Conservation (phyloP, 2,888 invertebrate species). For the Scaptomyza parva region DNA sequence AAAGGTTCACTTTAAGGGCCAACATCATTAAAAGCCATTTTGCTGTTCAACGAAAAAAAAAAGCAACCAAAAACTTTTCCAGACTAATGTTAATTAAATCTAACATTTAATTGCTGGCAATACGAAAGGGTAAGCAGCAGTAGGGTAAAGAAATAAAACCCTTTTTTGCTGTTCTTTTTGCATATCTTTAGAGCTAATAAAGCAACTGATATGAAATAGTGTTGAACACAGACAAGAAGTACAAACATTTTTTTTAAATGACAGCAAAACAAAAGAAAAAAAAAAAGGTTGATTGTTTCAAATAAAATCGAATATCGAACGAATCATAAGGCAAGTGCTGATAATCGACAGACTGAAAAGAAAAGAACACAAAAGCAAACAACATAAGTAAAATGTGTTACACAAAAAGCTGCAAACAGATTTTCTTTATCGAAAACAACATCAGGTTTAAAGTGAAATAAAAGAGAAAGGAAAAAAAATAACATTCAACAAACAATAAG, state of each 20-base stretch:
- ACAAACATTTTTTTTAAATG: neutral
- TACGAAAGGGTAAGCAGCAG: conserved; percentile 17
- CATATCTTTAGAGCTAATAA: neutral
- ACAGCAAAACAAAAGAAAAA: conserved; percentile 5
- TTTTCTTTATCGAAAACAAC: neutral
- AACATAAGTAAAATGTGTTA: conserved; percentile 22
- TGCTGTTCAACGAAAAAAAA: conserved; percentile 26
- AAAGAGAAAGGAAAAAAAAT: no score
- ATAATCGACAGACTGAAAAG: conserved; percentile 23
- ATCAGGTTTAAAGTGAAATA: neutral
- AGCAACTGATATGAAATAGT: conserved; percentile 12
- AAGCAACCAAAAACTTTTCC: conserved; percentile 42
- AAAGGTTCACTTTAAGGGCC: conserved; percentile 27
- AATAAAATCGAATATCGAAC: conserved; percentile 24
- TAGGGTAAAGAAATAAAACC: conserved; percentile 5
- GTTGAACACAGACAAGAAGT: conserved; percentile 1
- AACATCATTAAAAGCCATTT: conserved; percentile 47
- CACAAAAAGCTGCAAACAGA: conserved; percentile 1
- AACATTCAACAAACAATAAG: neutral
- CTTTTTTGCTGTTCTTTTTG: neutral
- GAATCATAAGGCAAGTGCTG: conserved; percentile 21
- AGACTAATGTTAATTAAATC: conserved; percentile 70
- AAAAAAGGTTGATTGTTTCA: no score
- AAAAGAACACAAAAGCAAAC: neutral
- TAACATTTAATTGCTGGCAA: conserved; percentile 43